phyloP scores from a whole-genome alignment of 1,140 invertebrate genomes.

The Solenopsis fugax region DNA sequence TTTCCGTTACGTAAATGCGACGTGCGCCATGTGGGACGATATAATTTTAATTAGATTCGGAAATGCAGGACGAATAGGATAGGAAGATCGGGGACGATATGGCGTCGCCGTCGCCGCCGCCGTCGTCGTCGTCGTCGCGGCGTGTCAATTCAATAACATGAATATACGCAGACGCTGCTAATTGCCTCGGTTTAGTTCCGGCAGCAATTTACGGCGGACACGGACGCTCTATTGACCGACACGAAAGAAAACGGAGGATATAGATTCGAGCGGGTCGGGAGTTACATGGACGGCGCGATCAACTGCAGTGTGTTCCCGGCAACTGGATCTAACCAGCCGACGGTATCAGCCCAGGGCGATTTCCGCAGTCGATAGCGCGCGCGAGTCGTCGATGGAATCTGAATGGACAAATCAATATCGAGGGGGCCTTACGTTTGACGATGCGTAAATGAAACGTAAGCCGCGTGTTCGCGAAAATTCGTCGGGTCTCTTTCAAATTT shows the following conservation, averaged over 20 bases:
- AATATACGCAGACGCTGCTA: slow-evolving; percentile 35
- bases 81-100: not conserved
- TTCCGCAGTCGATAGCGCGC: slow-evolving; percentile 36
- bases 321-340: slow-evolving; percentile 49
- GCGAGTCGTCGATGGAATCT: not conserved
- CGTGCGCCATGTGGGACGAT: slow-evolving; percentile 48
- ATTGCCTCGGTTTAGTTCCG: slow-evolving; percentile 45
- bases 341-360: not conserved
- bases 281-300: slow-evolving; percentile 2
- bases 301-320: slow-evolving; percentile 19
- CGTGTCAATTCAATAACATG: slow-evolving; percentile 39
- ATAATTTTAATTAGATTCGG: slow-evolving; percentile 72
- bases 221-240: slow-evolving; percentile 43
- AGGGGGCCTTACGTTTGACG: not conserved
- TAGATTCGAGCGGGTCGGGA: slow-evolving; percentile 17
- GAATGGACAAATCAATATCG: not conserved
- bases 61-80: slow-evolving; percentile 27
- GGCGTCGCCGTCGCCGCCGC: not conserved
- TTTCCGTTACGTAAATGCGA: slow-evolving; percentile 44
- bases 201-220: slow-evolving; percentile 31
- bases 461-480: not conserved
- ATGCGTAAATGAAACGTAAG: not conserved
- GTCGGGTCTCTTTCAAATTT: not conserved
- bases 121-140: not conserved
- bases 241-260: slow-evolving; percentile 37